Evolutionary conservation across 2,113 vertebrate genomes (phyloP).

Genomic region (Podocnemis expansa): DNA sequence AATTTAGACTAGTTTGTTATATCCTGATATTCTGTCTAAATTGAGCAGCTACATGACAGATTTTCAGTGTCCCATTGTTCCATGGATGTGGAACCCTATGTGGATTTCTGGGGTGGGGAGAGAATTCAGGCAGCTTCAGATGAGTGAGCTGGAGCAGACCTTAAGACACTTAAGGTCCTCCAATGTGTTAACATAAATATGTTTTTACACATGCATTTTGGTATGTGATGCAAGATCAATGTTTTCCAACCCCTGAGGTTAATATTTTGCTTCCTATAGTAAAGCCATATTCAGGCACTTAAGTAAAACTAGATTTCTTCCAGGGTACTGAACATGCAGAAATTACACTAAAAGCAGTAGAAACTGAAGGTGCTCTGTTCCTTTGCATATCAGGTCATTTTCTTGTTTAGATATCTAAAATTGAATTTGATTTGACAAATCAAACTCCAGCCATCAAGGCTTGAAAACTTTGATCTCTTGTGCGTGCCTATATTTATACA

Average conservation of each 20-base stretch:
- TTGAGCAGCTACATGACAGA: neutral
- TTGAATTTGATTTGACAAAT: accelerated
- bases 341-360: neutral
- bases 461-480: neutral
- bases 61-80: neutral
- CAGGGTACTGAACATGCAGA: neutral
- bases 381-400: neutral
- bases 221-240: neutral
- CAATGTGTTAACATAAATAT: neutral
- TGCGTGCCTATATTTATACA: neutral
- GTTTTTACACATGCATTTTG: neutral
- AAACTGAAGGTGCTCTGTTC: neutral
- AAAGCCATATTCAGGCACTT: neutral
- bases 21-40: neutral
- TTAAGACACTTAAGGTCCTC: neutral
- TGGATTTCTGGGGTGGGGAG: neutral
- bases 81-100: neutral
- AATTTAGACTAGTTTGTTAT: neutral
- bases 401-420: neutral
- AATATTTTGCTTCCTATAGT: neutral
- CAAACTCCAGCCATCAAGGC: neutral
- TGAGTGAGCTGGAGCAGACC: neutral
- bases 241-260: neutral
- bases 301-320: neutral
- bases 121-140: neutral